Conservation (phyloP, 2,113 vertebrate genomes). For the Sterna hirundo region DNA sequence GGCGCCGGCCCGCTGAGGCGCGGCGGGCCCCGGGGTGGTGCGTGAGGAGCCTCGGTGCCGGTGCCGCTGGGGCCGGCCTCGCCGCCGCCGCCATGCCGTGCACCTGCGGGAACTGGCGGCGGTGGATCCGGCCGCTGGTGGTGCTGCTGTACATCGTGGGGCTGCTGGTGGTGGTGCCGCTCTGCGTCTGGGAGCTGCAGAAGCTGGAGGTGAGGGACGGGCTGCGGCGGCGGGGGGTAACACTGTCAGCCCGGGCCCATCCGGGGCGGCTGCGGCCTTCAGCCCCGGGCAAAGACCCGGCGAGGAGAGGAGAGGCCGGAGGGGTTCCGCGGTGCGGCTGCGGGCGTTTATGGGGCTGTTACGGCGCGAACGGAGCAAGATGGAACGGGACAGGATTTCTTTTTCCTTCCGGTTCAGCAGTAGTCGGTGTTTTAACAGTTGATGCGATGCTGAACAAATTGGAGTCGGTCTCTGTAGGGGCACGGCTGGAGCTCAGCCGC, state of each 20-base stretch:
- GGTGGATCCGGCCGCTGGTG: slow-evolving; percentile 93
- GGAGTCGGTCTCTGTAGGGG: accelerated
- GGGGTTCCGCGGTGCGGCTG: not conserved
- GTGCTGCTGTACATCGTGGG: slow-evolving; percentile 86
- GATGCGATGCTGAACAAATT: accelerated
- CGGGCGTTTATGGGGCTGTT: accelerated
- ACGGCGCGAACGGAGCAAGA: accelerated
- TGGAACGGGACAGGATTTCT: not conserved
- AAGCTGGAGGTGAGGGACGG: slow-evolving; percentile 81
- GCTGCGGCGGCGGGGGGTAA: not conserved
- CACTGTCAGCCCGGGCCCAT: not conserved
- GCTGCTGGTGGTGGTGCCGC: slow-evolving; percentile 85
- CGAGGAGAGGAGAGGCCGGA: not conserved
- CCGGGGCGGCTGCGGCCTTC: not conserved
- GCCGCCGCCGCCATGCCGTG: slow-evolving; percentile 83
- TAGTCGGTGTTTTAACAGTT: not conserved
- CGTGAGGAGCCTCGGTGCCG: not conserved
- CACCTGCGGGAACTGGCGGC: slow-evolving; percentile 93
- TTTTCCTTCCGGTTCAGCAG: not conserved
- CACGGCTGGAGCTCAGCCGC: not conserved
- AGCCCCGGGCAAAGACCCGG: not conserved
- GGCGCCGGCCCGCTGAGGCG: not conserved
- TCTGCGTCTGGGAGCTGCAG: slow-evolving; percentile 92
- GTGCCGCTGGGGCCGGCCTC: not conserved
- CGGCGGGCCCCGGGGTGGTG: not conserved